Evolutionary conservation across 2,888 invertebrate genomes (phyloP).

Genomic region (Villa cingulata): DNA sequence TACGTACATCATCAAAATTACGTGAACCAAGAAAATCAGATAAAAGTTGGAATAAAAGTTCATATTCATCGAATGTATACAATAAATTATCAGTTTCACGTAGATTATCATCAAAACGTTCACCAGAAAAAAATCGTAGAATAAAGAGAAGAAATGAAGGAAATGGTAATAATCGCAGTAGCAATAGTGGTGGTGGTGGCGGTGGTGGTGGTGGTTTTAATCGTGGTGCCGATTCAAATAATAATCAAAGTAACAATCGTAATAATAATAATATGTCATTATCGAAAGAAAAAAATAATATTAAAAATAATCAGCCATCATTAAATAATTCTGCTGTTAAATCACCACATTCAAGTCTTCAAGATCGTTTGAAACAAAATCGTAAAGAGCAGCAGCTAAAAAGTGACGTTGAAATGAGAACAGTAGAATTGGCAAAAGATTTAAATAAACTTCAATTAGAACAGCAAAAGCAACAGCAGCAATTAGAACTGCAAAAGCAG

Average conservation of each 20-base stretch:
- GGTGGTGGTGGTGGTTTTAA: too few species aligned
- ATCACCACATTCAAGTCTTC: slow-evolving; percentile 7
- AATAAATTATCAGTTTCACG: slow-evolving; percentile 13
- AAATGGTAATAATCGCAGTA: not conserved
- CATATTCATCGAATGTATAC: slow-evolving; percentile 19
- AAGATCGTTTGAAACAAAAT: slow-evolving; percentile 4
- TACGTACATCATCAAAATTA: not conserved
- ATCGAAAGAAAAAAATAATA: too few species aligned
- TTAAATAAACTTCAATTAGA: slow-evolving; percentile 5
- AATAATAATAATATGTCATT: too few species aligned
- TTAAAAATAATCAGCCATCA: too few species aligned
- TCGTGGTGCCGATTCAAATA: slow-evolving; percentile 17
- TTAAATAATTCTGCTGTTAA: slow-evolving; percentile 2
- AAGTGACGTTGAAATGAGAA: too few species aligned
- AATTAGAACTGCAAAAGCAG: not conserved
- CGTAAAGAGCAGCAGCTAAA: not conserved
- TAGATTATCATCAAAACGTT: not conserved
- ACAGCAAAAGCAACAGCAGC: slow-evolving; percentile 5
- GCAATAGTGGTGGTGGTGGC: too few species aligned
- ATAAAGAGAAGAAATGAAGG: not conserved
- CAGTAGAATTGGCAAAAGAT: not conserved
- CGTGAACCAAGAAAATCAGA: slow-evolving; percentile 11
- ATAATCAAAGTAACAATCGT: slow-evolving; percentile 14
- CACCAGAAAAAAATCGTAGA: not conserved
- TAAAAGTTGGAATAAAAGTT: slow-evolving; percentile 22